phyloP scores from a whole-genome alignment of 2,888 invertebrate genomes.

The Biston stratarius region DNA sequence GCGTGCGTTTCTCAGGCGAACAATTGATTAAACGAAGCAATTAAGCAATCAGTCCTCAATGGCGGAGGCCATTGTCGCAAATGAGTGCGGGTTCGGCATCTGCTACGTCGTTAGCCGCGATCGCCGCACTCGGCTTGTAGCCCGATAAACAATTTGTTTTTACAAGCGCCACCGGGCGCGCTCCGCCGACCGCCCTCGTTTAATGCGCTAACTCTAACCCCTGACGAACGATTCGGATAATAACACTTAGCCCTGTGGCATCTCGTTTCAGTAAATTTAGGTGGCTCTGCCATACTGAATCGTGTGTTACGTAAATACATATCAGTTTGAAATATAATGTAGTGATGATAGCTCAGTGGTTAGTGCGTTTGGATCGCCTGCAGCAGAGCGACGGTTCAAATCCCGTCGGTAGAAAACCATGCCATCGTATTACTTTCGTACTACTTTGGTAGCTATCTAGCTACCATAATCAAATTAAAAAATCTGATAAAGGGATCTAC shows the following conservation, averaged over 20 bases:
- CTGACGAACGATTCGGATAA: conserved; percentile 33
- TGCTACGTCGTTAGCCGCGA: conserved; percentile 51
- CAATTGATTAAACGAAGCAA: conserved; percentile 87
- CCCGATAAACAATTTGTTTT: conserved; percentile 48
- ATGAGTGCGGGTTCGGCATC: conserved; percentile 78
- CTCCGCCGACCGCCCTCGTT: conserved; percentile 20
- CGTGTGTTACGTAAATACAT: neutral
- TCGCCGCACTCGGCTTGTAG: conserved; percentile 34
- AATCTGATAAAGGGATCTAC: no score
- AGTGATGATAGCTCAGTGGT: no score
- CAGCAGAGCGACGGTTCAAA: no score
- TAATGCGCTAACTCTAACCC: conserved; percentile 31
- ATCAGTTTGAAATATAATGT: no score
- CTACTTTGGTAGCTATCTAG: no score
- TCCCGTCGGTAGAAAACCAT: no score
- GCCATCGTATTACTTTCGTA: no score
- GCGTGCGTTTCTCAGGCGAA: conserved; percentile 77
- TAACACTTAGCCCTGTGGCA: conserved; percentile 17
- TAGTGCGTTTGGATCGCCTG: no score
- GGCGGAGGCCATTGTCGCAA: conserved; percentile 79
- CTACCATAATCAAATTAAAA: no score
- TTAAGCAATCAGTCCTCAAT: conserved; percentile 84
- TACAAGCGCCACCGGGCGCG: conserved; percentile 38
- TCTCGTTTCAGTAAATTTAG: conserved; percentile 20
- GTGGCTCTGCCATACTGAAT: conserved; percentile 2